These are phyloP conservation scores for Babyrousa celebensis DNA, from an alignment of 2,797 vertebrate species.

Conservation along the genomic window DNA sequence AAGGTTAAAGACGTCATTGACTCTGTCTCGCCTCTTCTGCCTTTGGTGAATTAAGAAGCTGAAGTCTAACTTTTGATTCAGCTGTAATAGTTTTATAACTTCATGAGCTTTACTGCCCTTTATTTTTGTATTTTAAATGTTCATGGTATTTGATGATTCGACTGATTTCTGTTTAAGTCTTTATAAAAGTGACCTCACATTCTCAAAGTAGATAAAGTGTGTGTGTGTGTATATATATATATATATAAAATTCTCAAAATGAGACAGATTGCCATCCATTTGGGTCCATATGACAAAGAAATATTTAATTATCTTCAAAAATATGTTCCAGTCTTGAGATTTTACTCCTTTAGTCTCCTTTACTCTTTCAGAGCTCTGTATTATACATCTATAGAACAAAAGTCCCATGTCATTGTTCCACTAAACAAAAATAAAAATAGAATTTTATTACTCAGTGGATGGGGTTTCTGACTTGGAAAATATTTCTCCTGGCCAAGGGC, in stretches of 20 bases:
- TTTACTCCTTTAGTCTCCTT: neutral
- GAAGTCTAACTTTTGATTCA: neutral
- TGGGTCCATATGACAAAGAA: neutral
- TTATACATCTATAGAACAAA: neutral
- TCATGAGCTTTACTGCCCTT: neutral
- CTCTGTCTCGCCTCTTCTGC: neutral
- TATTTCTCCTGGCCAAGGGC: neutral
- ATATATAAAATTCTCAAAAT: neutral
- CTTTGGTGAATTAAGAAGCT: neutral
- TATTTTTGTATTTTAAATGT: neutral
- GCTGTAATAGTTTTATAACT: neutral
- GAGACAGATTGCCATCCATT: neutral
- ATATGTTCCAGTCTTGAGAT: neutral
- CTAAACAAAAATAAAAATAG: neutral
- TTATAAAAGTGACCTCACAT: constrained; percentile 29
- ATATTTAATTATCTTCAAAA: constrained; percentile 15
- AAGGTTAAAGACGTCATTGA: neutral
- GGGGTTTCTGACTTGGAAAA: neutral
- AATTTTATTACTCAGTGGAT: neutral
- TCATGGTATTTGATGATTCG: neutral
- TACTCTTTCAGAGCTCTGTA: neutral
- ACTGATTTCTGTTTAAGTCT: neutral
- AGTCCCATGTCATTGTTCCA: neutral
- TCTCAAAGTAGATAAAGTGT: neutral
- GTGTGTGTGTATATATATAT: no score